phyloP scores from a whole-genome alignment of 2,888 invertebrate species.

The Euplagia quadripunctaria region DNA sequence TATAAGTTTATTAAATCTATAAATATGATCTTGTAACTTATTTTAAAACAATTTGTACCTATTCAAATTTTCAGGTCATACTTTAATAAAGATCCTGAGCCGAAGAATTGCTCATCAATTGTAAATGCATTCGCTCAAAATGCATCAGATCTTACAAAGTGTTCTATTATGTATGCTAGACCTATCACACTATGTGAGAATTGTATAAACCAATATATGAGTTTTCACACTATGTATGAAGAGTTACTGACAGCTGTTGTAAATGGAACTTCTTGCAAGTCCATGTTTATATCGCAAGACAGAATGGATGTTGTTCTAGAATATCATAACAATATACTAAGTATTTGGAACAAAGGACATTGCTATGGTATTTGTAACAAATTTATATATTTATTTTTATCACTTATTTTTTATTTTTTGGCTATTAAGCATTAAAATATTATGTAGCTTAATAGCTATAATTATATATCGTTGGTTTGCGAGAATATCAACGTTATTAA shows the following conservation, averaged over 20 bases:
- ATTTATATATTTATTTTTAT: neutral
- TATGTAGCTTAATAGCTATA: no score
- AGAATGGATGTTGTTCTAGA: constrained; percentile 88
- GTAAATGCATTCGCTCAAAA: constrained; percentile 83
- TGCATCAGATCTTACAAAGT: constrained; percentile 87
- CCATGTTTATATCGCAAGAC: constrained; percentile 88
- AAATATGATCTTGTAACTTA: neutral
- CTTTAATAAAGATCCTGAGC: constrained; percentile 51
- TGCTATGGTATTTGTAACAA: constrained; percentile 86
- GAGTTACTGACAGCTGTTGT: constrained; percentile 77
- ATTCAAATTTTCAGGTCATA: constrained; percentile 52
- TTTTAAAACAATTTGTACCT: neutral
- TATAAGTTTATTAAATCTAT: constrained; percentile 17
- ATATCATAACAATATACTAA: constrained; percentile 84
- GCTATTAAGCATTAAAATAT: no score
- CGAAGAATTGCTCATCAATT: constrained; percentile 63
- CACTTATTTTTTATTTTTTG: no score
- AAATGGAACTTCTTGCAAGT: constrained; percentile 87
- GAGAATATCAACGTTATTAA: no score
- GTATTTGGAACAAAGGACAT: constrained; percentile 88
- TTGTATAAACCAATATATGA: constrained; percentile 86
- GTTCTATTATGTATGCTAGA: constrained; percentile 87
- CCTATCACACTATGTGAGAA: constrained; percentile 88
- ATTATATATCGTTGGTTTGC: no score
- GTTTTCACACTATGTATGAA: constrained; percentile 82